Conservation (phyloP, 37 sponge, comb jelly and placozoan species). For the Haliclona indistincta region DNA sequence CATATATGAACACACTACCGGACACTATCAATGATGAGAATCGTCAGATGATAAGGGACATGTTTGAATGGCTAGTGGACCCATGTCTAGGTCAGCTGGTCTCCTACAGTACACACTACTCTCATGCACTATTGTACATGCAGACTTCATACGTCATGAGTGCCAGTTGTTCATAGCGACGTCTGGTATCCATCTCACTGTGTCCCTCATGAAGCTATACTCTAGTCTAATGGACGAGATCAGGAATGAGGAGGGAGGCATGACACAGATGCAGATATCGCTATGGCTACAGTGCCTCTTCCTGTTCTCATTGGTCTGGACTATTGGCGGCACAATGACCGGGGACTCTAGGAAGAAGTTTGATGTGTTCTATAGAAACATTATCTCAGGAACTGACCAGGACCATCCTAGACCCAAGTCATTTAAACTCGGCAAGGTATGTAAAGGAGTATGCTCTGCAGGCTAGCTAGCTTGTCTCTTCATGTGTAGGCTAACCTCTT, state of each 20-base stretch:
- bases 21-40: constrained; percentile 66
- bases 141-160: constrained; percentile 82
- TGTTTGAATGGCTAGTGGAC: constrained; percentile 87
- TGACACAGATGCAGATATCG: constrained; percentile 40
- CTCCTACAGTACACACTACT: background rate
- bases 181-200: constrained; percentile 74
- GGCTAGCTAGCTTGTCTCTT: background rate
- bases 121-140: background rate
- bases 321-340: constrained; percentile 85
- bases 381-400: constrained; percentile 86
- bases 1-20: constrained; percentile 79
- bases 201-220: constrained; percentile 76
- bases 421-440: constrained; percentile 88
- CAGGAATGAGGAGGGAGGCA: constrained; percentile 4
- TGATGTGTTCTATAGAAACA: constrained; percentile 91
- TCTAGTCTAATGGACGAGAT: constrained; percentile 82
- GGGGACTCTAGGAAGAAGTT: constrained; percentile 89
- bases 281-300: constrained; percentile 84
- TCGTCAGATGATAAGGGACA: constrained; percentile 52
- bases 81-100: constrained; percentile 59
- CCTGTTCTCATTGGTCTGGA: constrained; percentile 95
- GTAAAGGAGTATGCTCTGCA: background rate
- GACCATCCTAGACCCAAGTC: constrained; percentile 86
- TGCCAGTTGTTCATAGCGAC: constrained; percentile 87
- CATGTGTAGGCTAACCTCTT: constrained; percentile 71